Evolutionary conservation across 23 tunicate species (phyloP).

Genomic region (Halocynthia aurantium): DNA sequence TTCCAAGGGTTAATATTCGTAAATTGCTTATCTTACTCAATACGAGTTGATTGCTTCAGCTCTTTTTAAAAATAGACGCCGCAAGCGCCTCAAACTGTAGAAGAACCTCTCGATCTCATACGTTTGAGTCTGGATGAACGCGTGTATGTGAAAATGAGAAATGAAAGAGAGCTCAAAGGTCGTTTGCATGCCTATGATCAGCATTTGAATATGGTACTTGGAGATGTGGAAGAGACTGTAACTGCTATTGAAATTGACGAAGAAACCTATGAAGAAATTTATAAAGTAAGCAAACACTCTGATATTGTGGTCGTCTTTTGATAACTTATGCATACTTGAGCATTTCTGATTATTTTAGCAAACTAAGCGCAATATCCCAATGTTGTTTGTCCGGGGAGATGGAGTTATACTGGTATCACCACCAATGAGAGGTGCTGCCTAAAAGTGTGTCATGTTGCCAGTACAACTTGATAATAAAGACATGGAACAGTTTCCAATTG

Average conservation of each 20-base stretch:
- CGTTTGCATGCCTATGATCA: slow-evolving; percentile 98
- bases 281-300: slow-evolving; percentile 14
- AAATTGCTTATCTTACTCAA: no score
- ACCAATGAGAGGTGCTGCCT: slow-evolving; percentile 89
- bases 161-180: slow-evolving; percentile 91
- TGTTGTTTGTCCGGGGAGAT: slow-evolving; percentile 99
- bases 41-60: no score
- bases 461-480: no score
- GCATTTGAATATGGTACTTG: slow-evolving; percentile 98
- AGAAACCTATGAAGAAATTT: slow-evolving; percentile 99
- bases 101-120: slow-evolving; percentile 97
- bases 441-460: background rate
- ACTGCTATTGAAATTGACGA: slow-evolving; percentile 98
- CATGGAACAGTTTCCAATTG: no score
- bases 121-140: slow-evolving; percentile 96
- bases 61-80: background rate
- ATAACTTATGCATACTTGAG: no score
- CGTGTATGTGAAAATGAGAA: slow-evolving; percentile 96
- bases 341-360: slow-evolving; percentile 4
- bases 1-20: no score
- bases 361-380: slow-evolving; percentile 93
- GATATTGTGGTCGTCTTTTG: no score
- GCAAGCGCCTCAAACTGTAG: slow-evolving; percentile 72
- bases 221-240: slow-evolving; percentile 98
- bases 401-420: slow-evolving; percentile 98